Base-by-base conservation (phyloP, 2,797 vertebrate genomes). In the Acanthopagrus latus region DNA sequence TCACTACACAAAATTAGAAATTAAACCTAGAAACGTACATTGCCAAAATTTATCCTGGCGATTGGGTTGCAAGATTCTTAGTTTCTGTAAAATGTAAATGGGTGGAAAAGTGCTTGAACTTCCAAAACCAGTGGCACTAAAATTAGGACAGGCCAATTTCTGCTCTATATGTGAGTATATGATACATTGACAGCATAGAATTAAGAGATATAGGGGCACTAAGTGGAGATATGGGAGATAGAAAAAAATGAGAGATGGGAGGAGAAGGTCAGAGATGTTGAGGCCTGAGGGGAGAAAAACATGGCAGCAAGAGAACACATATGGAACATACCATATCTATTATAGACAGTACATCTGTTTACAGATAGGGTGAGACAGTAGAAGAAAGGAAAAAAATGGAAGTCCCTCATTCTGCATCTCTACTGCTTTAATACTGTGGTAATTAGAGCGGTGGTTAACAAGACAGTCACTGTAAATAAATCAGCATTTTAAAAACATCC, bases 381-480 rank as follows among this genome's bases (percentile, higher is more conserved):
- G 12, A 57, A 25, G 20, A 25, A 38, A n/a, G 14, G 13, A 16
- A 17, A 21, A 21, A 33, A 29, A 29, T 12, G 3, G 47, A 44
- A 58, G 44, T 41, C 44, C 57, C 25, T 68, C 6, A 29, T 54
- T 67, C 20, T 79, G 47, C 73, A 66, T 58, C 60, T 64, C 60
- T 70, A 9, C 80, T 67, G 77, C 63, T 84, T 89, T 85, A 86
- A 86, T 86, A 85, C 64, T 72, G 81, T 59, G 54, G 60, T 74
- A 60, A 74, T 68, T 76, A 59, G 51, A 70, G 50, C 6, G n/a
- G 21, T 71, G 63, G 65, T 41, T 17, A 74, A 84, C 78, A 64
- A 23, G 46, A 72, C 50, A 64, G 29, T 60, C 56, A 77, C 62
- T 72, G 64, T 51, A 68, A 83, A 80, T n/a, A 23, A 70, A 74